Evolutionary conservation across 1,140 invertebrate genomes (phyloP).

Genomic region (Zaprionus ornatus): DNA sequence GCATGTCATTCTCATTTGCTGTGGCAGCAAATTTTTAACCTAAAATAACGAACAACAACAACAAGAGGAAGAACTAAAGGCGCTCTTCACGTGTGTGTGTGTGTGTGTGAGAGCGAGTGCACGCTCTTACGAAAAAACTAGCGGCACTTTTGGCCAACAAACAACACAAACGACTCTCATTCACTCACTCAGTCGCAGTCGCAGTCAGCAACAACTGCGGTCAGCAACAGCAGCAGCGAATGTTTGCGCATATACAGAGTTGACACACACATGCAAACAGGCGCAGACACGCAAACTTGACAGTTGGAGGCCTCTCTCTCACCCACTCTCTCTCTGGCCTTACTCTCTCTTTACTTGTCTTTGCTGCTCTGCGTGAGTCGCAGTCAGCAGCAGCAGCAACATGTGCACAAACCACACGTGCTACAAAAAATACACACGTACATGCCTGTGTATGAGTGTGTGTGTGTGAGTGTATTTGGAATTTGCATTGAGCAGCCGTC

Average conservation of each 20-base stretch:
- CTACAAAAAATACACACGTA: conserved; percentile 69
- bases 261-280: conserved; percentile 14
- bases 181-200: conserved; percentile 22
- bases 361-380: conserved; percentile 29
- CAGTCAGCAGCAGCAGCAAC: conserved; percentile 63
- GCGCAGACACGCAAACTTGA: not conserved
- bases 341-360: conserved; percentile 17
- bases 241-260: conserved; percentile 38
- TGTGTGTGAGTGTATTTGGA: conserved; percentile 54
- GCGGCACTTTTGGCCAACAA: conserved; percentile 76
- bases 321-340: conserved; percentile 33
- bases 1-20: conserved; percentile 53
- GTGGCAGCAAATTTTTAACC: conserved; percentile 69
- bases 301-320: conserved; percentile 18
- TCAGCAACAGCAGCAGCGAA: conserved; percentile 35
- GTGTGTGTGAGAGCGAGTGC: conserved; percentile 48
- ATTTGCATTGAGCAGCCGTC: conserved; percentile 75
- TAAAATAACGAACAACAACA: conserved; percentile 71
- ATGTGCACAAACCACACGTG: conserved; percentile 83
- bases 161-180: conserved; percentile 50
- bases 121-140: conserved; percentile 51
- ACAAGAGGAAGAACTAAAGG: conserved; percentile 27
- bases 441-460: conserved; percentile 12
- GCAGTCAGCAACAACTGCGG: not conserved
- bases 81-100: conserved; percentile 5